These are phyloP conservation scores for Scarus forsteni DNA, from an alignment of 2,797 vertebrate species.

Conservation along the genomic window DNA sequence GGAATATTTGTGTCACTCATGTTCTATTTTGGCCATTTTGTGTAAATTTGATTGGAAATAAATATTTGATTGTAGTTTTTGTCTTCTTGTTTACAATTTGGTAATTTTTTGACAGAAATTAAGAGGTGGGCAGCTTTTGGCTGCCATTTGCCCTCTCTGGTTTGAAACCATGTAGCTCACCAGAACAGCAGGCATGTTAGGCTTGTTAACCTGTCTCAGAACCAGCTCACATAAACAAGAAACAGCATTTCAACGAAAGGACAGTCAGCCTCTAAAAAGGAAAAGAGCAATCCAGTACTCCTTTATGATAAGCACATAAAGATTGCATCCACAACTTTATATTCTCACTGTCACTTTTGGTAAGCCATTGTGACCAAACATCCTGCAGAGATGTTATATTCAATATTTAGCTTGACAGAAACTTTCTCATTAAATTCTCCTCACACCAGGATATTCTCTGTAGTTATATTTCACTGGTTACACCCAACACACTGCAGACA, in stretches of 20 bases:
- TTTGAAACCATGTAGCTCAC: conserved; percentile 30
- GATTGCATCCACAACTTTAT: neutral
- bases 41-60: too few relatives aligned
- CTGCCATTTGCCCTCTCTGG: too few relatives aligned
- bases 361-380: conserved; percentile 11
- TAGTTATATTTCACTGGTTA: neutral
- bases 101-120: too few relatives aligned
- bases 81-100: too few relatives aligned
- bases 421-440: neutral
- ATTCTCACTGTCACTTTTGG: conserved; percentile 4
- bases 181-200: conserved; percentile 30
- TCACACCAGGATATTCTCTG: neutral
- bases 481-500: neutral
- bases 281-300: too few relatives aligned
- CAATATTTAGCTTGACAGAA: neutral
- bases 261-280: conserved; percentile 14
- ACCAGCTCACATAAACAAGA: conserved; percentile 29
- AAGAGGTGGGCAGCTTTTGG: too few relatives aligned
- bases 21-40: too few relatives aligned
- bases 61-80: too few relatives aligned
- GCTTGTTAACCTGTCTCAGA: conserved; percentile 34
- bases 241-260: conserved; percentile 28
- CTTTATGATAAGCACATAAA: too few relatives aligned
- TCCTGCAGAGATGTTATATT: neutral
- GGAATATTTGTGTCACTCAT: too few relatives aligned